Conservation (phyloP, 2,888 invertebrate genomes). For the Cataglyphis albicans region DNA sequence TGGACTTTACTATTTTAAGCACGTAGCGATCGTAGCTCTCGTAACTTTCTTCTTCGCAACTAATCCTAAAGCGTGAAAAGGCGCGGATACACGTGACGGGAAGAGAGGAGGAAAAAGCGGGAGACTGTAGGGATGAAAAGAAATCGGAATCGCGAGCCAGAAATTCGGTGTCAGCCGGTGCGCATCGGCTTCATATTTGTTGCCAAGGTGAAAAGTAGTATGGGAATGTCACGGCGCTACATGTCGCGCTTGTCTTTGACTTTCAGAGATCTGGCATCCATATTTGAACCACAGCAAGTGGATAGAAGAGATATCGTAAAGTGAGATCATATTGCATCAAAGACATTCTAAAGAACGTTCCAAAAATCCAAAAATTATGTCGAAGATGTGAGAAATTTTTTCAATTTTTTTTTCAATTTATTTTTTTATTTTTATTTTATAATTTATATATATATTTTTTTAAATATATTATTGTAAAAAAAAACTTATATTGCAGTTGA, state of each 20-base stretch:
- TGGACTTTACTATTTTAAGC: constrained; percentile 69
- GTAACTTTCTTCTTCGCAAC: constrained; percentile 65
- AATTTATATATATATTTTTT: background rate
- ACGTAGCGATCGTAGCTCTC: constrained; percentile 72
- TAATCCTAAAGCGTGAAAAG: constrained; percentile 61
- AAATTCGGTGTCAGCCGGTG: constrained; percentile 49
- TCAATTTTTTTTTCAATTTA: background rate
- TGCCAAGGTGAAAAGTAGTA: constrained; percentile 48
- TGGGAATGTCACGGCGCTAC: constrained; percentile 43
- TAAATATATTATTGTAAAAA: background rate
- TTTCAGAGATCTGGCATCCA: constrained; percentile 3
- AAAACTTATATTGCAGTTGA: background rate
- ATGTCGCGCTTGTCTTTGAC: constrained; percentile 31
- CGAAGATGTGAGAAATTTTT: background rate
- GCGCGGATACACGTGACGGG: constrained; percentile 28
- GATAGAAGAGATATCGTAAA: constrained; percentile 17
- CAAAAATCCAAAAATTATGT: background rate
- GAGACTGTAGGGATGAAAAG: background rate
- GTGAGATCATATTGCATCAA: background rate
- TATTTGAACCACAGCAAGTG: constrained; percentile 9
- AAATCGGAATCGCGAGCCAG: constrained; percentile 8
- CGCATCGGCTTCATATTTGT: constrained; percentile 59
- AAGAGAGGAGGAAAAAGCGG: background rate
- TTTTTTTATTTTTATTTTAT: too few species aligned
- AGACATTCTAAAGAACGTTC: background rate